These are phyloP conservation scores for Antheraea mylitta DNA, from an alignment of 1,140 invertebrate genomes.

Conservation along the genomic window DNA sequence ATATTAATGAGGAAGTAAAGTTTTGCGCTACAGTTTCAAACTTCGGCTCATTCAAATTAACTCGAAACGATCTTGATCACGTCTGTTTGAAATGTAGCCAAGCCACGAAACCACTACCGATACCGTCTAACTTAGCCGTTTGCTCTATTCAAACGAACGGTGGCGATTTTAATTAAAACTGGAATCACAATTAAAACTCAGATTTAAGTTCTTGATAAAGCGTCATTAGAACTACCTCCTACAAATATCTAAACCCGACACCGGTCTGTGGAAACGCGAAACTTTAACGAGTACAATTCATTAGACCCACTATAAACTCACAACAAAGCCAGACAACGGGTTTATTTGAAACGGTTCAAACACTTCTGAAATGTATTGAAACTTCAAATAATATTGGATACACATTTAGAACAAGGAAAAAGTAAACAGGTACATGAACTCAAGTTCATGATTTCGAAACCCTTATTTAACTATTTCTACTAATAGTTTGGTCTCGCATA, in stretches of 20 bases:
- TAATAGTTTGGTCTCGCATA: too few relatives aligned
- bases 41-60: neutral
- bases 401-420: too few relatives aligned
- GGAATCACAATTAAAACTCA: conserved; percentile 1
- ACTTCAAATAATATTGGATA: too few relatives aligned
- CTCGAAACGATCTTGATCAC: neutral
- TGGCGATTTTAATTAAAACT: conserved; percentile 3
- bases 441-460: too few relatives aligned
- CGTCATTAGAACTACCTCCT: neutral
- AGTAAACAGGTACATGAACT: too few relatives aligned
- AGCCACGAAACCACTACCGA: neutral
- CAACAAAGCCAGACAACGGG: too few relatives aligned
- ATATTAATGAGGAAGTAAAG: neutral
- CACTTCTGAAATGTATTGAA: too few relatives aligned
- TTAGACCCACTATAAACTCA: too few relatives aligned
- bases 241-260: neutral
- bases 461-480: too few relatives aligned
- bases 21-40: neutral
- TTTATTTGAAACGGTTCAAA: too few relatives aligned
- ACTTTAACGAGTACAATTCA: too few relatives aligned
- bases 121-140: neutral
- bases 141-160: conserved; percentile 1
- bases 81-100: neutral
- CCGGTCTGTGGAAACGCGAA: too few relatives aligned
- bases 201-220: neutral